Evolutionary conservation across 1,140 invertebrate genomes (phyloP).

Genomic region (Tetragnatha versicolor): DNA sequence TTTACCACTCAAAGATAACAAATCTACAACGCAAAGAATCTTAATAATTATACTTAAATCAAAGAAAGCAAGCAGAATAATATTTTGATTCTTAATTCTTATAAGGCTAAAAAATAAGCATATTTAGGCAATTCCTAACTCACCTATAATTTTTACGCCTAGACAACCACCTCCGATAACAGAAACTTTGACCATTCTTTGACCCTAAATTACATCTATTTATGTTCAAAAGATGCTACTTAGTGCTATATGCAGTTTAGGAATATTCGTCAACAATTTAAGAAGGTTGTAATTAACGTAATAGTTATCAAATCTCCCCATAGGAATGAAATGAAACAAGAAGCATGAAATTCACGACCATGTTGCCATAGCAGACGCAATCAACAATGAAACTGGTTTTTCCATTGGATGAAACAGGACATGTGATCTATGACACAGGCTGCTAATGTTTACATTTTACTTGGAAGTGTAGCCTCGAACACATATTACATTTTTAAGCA

Average conservation of each 20-base stretch:
- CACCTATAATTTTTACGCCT: constrained; percentile 67
- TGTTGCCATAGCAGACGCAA: constrained; percentile 36
- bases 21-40: not conserved
- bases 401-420: no score
- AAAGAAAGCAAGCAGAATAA: not conserved
- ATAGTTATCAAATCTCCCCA: not conserved
- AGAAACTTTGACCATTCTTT: constrained; percentile 65
- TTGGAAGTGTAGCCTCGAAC: no score
- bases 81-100: not conserved
- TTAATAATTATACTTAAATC: not conserved
- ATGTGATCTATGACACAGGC: no score
- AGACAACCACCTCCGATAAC: constrained; percentile 66
- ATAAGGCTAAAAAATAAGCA: not conserved
- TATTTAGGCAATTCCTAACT: not conserved
- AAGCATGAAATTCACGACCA: not conserved
- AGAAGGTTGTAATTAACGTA: not conserved
- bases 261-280: not conserved
- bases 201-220: not conserved
- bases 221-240: not conserved
- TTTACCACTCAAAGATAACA: not conserved
- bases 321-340: not conserved
- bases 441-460: no score
- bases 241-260: not conserved
- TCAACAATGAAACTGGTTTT: no score
- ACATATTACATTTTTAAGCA: no score